phyloP scores from a whole-genome alignment of 2,888 invertebrate species.

The Mayetiola destructor region DNA sequence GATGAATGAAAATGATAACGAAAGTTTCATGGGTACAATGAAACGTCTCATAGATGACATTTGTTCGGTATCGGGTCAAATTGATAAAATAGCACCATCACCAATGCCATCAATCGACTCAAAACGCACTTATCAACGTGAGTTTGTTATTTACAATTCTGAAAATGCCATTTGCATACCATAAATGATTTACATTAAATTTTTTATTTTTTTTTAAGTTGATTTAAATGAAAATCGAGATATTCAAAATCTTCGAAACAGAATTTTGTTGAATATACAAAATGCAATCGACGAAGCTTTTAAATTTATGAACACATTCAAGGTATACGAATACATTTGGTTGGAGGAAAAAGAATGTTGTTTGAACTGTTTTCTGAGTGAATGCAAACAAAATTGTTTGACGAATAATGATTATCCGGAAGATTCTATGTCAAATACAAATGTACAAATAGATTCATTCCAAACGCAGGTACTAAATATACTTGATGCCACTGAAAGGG shows the following conservation, averaged over 20 bases:
- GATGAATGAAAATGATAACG: constrained; percentile 43
- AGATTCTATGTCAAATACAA: not conserved
- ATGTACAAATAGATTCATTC: not conserved
- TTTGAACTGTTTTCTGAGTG: constrained; percentile 49
- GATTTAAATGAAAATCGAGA: constrained; percentile 41
- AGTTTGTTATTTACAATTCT: too few species aligned
- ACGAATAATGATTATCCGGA: not conserved
- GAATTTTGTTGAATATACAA: constrained; percentile 36
- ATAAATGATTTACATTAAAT: not conserved
- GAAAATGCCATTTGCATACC: not conserved
- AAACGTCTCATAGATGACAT: constrained; percentile 63
- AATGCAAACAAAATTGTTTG: constrained; percentile 5
- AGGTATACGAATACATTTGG: constrained; percentile 62
- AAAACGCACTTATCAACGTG: constrained; percentile 34
- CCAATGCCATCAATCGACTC: constrained; percentile 22
- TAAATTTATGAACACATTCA: constrained; percentile 38
- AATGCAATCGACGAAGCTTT: constrained; percentile 27
- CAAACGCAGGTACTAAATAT: not conserved
- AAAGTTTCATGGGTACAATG: constrained; percentile 55
- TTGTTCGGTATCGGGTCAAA: constrained; percentile 56
- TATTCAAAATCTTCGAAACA: constrained; percentile 41
- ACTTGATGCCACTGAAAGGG: too few species aligned
- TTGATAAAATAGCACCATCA: constrained; percentile 49
- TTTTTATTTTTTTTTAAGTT: constrained; percentile 8
- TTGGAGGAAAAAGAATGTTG: constrained; percentile 57